Percentiles rank a stretch among this genome's conserved stretches.
These are phyloP conservation scores for Morpho helenor DNA, from an alignment of 2,888 invertebrate genomes.

Conservation along the genomic window DNA sequence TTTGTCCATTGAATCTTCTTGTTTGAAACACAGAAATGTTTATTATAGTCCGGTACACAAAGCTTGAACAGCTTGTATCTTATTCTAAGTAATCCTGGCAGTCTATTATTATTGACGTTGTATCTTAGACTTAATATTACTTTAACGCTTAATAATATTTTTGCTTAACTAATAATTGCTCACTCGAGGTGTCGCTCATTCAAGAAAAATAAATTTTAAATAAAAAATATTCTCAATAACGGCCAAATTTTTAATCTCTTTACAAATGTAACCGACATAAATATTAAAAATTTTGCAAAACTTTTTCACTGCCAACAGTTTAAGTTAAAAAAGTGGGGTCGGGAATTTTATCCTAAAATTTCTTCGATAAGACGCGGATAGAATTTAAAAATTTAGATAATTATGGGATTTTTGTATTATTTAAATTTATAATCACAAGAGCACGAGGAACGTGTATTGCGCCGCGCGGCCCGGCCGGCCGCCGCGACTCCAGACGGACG, in stretches of 20 bases:
- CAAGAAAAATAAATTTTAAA: conserved; percentile 65
- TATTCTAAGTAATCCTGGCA: conserved; percentile 45
- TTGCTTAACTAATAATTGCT: conserved; percentile 42
- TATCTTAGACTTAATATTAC: conserved; percentile 20
- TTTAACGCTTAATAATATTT: conserved; percentile 49
- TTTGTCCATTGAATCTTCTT: conserved; percentile 44
- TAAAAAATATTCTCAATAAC: conserved; percentile 69
- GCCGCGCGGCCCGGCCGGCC: conserved; percentile 78
- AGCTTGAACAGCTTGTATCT: conserved; percentile 40
- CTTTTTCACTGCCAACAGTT: conserved; percentile 67
- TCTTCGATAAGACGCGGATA: conserved; percentile 70
- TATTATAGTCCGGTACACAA: conserved; percentile 39
- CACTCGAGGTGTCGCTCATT: conserved; percentile 54
- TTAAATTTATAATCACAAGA: conserved; percentile 78
- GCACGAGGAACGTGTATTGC: conserved; percentile 78
- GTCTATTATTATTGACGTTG: conserved; percentile 44
- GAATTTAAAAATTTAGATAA: conserved; percentile 39
- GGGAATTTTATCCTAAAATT: conserved; percentile 70
- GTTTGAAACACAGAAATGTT: conserved; percentile 44
- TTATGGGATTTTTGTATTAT: conserved; percentile 58
- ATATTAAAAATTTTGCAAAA: conserved; percentile 76
- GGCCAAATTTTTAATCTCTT: conserved; percentile 72
- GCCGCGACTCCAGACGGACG: conserved; percentile 78
- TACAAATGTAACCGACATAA: conserved; percentile 75
- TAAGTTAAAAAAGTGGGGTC: conserved; percentile 63